A percentile compares a stretch with the other conserved stretches of the same genome.
Evolutionary conservation across 1,140 invertebrate genomes (phyloP).

Genomic region (Bemisia tabaci): DNA sequence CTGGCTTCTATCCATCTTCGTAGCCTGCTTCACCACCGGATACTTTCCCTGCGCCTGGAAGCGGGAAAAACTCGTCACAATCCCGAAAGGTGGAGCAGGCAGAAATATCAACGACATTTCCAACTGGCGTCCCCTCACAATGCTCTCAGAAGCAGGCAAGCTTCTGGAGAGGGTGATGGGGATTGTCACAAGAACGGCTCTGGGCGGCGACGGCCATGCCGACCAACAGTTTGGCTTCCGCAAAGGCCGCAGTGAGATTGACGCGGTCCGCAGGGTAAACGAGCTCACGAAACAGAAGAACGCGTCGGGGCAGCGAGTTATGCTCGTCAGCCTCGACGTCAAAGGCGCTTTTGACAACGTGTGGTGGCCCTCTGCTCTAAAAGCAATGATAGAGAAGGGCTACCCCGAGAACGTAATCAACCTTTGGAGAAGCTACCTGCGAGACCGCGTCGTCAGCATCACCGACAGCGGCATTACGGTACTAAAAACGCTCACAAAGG

Average conservation of each 20-base stretch:
- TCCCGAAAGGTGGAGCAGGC: not conserved
- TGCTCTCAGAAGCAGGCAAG: not conserved
- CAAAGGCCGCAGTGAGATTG: not conserved
- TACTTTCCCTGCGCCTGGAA: not conserved
- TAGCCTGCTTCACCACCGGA: not conserved
- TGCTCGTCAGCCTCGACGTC: not conserved
- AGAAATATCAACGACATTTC: not conserved
- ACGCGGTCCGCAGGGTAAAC: not conserved
- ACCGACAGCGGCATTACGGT: not conserved
- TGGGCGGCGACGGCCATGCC: not conserved
- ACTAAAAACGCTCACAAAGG: not conserved
- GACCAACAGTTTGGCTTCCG: not conserved
- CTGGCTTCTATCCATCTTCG: not conserved
- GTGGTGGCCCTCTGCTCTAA: not conserved
- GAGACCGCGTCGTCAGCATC: not conserved
- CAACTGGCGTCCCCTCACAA: not conserved
- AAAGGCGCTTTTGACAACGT: not conserved
- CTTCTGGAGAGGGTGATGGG: not conserved
- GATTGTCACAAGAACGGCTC: not conserved
- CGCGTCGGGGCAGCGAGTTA: not conserved
- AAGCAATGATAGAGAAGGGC: not conserved
- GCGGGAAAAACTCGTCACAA: not conserved
- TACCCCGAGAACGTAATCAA: not conserved
- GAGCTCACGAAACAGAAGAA: not conserved
- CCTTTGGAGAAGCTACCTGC: not conserved